Base-by-base conservation (phyloP, 2,888 invertebrate species). In the Lathronympha strigana region DNA sequence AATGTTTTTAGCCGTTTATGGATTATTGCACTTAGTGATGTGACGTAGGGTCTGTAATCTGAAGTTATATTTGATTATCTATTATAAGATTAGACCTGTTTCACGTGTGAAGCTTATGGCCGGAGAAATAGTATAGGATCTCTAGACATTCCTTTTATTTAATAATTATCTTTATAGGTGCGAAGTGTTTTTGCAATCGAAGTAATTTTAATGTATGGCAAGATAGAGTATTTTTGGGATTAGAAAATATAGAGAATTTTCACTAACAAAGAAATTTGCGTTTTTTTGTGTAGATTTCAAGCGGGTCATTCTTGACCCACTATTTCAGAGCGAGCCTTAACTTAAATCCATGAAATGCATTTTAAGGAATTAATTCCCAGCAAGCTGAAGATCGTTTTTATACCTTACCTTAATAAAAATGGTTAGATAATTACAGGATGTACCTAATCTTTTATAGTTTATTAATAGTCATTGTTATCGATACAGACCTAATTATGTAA, bases 21-120 rank as follows among this genome's bases (percentile, higher is more conserved):
- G 64, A 64, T 60, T 63, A 51, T 36, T 60, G 47, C 53, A 64
- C 58, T 64, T 66, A 66, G 53, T 23, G 45, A 40, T 53, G 53
- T 47, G 58, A 17, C 31, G 50, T 17, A 33, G 60, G 51, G 45
- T 25, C 28, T 25, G 31, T 38, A 61, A 61, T 40, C 25, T 49
- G 3, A 57, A 49, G 31, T 25, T 60, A 33, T 60, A 47, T 19
- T 33, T 19, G 40, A n/a, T n/a, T 45, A 43, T 31, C 19, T 57
- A 43, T 45, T 45, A 57, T 45, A 31, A 45, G 57, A 57, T 57
- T 57, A 57, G 45, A 36, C 15, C 28, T n/a, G 58, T 19, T 25
- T 15, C 19, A 45, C 13, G 58, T 36, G 47, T 62, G 61, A 57
- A 55, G 31, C 31, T 19, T 45, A 45, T 45, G 3, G 17, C 17